Evolutionary conservation across 2,113 vertebrate species (phyloP).

Genomic region (Cyanoderma ruficeps): DNA sequence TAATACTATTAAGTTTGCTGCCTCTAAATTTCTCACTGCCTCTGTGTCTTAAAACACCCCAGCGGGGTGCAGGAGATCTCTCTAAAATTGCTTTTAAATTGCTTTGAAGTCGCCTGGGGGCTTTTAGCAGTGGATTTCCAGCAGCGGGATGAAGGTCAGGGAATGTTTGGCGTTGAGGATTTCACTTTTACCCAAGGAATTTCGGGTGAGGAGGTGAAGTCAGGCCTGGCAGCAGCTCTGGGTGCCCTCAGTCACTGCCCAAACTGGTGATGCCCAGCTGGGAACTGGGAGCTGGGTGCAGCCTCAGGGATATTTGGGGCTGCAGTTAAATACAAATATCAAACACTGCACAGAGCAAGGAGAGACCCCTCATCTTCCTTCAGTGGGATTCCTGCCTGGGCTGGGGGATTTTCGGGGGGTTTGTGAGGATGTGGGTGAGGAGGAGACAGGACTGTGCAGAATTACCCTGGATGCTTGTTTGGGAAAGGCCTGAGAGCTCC

Average conservation of each 20-base stretch:
- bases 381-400: neutral
- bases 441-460: neutral
- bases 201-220: neutral
- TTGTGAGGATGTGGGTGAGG: neutral
- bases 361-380: neutral
- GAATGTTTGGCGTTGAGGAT: neutral
- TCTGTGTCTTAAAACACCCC: neutral
- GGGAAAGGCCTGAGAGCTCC: neutral
- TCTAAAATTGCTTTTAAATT: neutral
- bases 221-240: neutral
- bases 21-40: neutral
- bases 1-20: neutral
- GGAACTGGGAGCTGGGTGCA: neutral
- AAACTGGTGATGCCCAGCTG: neutral
- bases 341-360: neutral
- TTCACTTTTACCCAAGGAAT: neutral
- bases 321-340: neutral
- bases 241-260: neutral
- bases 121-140: neutral
- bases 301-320: neutral
- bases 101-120: neutral
- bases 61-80: neutral
- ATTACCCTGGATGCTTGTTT: neutral
- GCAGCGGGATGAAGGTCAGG: neutral
- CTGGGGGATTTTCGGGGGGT: neutral